These are phyloP conservation scores for Charaxes varanes DNA, from an alignment of 1,140 invertebrate species.

Conservation along the genomic window DNA sequence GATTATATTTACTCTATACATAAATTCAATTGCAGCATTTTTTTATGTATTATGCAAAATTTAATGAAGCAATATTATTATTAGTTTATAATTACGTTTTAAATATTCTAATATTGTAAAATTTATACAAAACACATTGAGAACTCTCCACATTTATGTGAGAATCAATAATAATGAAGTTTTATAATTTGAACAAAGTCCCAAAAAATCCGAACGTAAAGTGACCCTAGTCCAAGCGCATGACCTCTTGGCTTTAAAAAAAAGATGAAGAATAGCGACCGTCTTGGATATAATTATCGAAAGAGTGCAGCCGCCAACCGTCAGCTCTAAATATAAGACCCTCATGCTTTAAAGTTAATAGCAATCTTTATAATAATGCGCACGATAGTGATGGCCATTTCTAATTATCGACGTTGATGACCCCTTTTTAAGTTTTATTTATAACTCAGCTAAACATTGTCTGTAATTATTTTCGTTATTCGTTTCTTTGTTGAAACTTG, in stretches of 20 bases:
- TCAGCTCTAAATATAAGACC: conserved; percentile 56
- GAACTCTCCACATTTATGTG: too few relatives aligned
- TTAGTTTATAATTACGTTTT: too few relatives aligned
- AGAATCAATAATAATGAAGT: too few relatives aligned
- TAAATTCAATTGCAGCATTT: too few relatives aligned
- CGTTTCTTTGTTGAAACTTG: too few relatives aligned
- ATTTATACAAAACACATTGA: background rate
- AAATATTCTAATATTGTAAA: background rate
- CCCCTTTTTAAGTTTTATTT: conserved; percentile 27
- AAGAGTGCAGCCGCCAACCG: conserved; percentile 43
- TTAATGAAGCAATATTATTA: too few relatives aligned
- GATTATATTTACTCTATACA: too few relatives aligned
- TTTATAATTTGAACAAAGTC: too few relatives aligned
- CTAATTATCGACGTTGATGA: conserved; percentile 53
- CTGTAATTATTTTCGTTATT: conserved; percentile 18
- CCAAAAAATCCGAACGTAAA: too few relatives aligned
- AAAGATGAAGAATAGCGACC: conserved; percentile 38
- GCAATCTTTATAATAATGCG: conserved; percentile 66
- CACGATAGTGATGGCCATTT: conserved; percentile 38
- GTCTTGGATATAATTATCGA: conserved; percentile 25
- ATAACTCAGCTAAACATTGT: conserved; percentile 2
- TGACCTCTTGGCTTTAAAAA: conserved; percentile 55
- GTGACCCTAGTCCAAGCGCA: conserved; percentile 16
- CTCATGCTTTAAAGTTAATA: conserved; percentile 62
- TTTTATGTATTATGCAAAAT: too few relatives aligned